Evolutionary conservation across 2,888 invertebrate species (phyloP), one percentile per base, ranked within the genome.

Genomic region (Hoplodrina blanda): DNA sequence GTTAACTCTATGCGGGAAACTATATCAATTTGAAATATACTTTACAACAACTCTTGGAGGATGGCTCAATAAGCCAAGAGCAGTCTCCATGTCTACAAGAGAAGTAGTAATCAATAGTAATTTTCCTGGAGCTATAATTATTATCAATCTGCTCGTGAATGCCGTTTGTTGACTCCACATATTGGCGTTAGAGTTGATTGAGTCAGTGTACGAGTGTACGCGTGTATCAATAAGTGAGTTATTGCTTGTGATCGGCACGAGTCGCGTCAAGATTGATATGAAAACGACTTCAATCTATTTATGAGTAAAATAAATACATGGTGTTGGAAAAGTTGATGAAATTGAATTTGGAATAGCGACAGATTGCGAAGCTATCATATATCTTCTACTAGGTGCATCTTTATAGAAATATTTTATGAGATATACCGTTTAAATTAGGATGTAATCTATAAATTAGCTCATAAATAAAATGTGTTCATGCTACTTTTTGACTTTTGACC

Each of bases 81-180:
- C 2, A 52, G 37, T 64, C 17, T 50, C 61, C 6, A 56, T 49
- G 5, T 20, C 19, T 25, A 1, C 54, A 55, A 46, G 53, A 15
- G 20, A 44, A 25, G 19, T 17, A 15, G 15, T 65, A 61, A 73
- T 77, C 66, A 66, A 77, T 52, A 71, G 57, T 37, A 73, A 80
- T 71, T 74, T 68, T 54, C 68, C 46, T 46, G 10, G 8, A 33
- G 63, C 44, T 53, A n/a, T 73, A 71, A 77, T 81, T 71, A 77
- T 81, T 71, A 79, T 56, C 19, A 69, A 61, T 49, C 30, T 65
- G 44, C 41, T 55, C 37, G 7, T 44, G 25, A 65, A 68, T 65
- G 41, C 55, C 62, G 65, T 65, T 66, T 61, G 62, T 76, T 33
- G 52, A 52, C 52, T 71, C 6, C 59, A 54, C 19, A 63, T 49